Evolutionary conservation across 1,140 invertebrate genomes (phyloP).

Genomic region (Formica exsecta): DNA sequence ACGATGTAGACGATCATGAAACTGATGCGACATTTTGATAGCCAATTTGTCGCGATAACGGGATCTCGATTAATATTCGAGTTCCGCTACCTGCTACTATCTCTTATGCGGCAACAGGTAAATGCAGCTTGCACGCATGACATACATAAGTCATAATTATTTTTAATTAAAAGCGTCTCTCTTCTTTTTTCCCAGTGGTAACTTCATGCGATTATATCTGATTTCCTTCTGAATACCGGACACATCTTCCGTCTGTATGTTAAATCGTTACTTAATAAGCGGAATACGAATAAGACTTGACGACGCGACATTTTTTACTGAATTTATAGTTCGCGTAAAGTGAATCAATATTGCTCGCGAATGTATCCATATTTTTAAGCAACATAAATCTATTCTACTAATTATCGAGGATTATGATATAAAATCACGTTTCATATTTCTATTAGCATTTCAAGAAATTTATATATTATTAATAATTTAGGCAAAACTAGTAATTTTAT

Average conservation of each 20-base stretch:
- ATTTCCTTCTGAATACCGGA: constrained; percentile 14
- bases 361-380: constrained; percentile 10
- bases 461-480: not conserved
- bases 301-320: not conserved
- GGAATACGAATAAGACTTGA: not conserved
- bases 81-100: constrained; percentile 51
- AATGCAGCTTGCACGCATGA: constrained; percentile 48
- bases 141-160: constrained; percentile 39
- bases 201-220: constrained; percentile 45
- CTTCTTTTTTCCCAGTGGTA: constrained; percentile 30
- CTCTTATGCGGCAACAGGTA: constrained; percentile 42
- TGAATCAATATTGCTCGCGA: not conserved
- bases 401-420: not conserved
- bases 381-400: not conserved
- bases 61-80: constrained; percentile 71
- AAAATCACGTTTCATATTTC: not conserved
- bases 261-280: not conserved
- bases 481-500: not conserved
- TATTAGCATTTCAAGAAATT: not conserved
- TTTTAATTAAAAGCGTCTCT: constrained; percentile 55
- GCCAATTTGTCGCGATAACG: constrained; percentile 66
- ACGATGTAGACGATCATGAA: constrained; percentile 59
- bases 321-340: not conserved
- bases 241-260: not conserved
- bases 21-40: constrained; percentile 55